Base-by-base conservation (phyloP, 23 tunicate genomes). In the Pegea sp. region DNA sequence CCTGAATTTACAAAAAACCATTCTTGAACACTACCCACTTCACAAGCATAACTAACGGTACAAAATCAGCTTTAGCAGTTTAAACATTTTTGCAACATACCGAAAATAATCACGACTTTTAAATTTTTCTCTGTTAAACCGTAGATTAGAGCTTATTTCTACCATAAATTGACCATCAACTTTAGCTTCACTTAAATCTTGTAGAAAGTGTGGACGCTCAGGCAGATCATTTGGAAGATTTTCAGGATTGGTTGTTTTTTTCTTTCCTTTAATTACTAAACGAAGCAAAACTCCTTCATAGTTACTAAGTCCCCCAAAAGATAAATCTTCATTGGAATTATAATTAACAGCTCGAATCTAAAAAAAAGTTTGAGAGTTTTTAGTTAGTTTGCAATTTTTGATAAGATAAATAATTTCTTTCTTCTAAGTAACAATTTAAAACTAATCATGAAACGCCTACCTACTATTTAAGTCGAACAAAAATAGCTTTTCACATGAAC, bases 1-100 rank as follows among this genome's bases (percentile, higher is more conserved):
- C 53, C 67, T 11, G 67, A 30, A 25, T 69, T 69, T 21, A 52
- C 48, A 23, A 69, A 28, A 61, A 24, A 61, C 76, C 76, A 69
- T 49, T 69, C 66, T 53, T 69, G 76, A 42, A 58, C 65, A 8
- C 64, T 50, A 20, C 67, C 67, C 2, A 60, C 56, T 33, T 51
- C 52, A 26, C 46, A 38, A 8, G 46, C 46, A 16, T 8, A 38
- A 11, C 46, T 38, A 38, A n/a, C n/a, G n/a, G n/a, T 38, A 8
- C 11, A 38, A 38, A 38, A 38, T 11, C 13, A 38, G 16, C 11
- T 38, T 38, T 8, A 38, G 46, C 16, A 8, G 11, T 50, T 13
- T 13, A 6, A 6, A 50, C 55, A 13, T 20, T 21, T 6, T 6
- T 24, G 19, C n/a, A 22, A 24, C 58, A 2, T 11, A 56, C 61